Percentiles rank a stretch among this genome's conserved stretches.
phyloP scores from a whole-genome alignment of 2,888 invertebrate species.

The Salticus scenicus region DNA sequence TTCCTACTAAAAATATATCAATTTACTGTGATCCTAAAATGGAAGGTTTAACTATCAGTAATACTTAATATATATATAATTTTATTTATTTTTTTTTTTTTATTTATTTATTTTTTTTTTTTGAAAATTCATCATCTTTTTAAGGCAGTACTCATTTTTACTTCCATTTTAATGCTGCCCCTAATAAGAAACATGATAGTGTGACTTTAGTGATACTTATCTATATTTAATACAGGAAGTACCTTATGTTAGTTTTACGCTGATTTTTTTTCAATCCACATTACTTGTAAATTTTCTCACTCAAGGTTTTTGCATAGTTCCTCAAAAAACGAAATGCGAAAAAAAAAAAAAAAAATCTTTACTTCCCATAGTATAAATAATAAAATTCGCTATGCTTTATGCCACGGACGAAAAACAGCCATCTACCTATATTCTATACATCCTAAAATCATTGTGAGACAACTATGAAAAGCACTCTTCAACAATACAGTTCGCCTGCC shows the following conservation, averaged over 20 bases:
- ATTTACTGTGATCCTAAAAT: no score
- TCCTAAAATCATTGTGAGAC: constrained; percentile 53
- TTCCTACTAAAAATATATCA: no score
- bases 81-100: no score
- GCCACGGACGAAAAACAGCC: constrained; percentile 49
- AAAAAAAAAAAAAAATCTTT: neutral
- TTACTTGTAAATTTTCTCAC: neutral
- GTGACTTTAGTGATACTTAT: no score
- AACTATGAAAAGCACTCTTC: constrained; percentile 21
- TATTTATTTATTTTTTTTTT: no score
- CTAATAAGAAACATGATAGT: no score
- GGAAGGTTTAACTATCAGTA: no score
- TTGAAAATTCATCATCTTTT: no score
- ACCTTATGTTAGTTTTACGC: neutral
- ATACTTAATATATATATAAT: no score
- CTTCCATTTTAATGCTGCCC: no score
- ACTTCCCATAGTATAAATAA: constrained; percentile 37
- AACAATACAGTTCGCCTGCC: constrained; percentile 47
- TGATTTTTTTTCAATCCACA: neutral
- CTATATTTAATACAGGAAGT: neutral
- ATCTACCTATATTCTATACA: constrained; percentile 49
- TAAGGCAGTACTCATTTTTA: no score
- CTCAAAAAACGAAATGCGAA: neutral
- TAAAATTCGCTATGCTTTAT: constrained; percentile 50
- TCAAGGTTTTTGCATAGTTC: neutral